A percentile compares a stretch with the other conserved stretches of the same genome.
Conservation (phyloP, 2,797 vertebrate genomes). For the Pipistrellus pipistrellus region DNA sequence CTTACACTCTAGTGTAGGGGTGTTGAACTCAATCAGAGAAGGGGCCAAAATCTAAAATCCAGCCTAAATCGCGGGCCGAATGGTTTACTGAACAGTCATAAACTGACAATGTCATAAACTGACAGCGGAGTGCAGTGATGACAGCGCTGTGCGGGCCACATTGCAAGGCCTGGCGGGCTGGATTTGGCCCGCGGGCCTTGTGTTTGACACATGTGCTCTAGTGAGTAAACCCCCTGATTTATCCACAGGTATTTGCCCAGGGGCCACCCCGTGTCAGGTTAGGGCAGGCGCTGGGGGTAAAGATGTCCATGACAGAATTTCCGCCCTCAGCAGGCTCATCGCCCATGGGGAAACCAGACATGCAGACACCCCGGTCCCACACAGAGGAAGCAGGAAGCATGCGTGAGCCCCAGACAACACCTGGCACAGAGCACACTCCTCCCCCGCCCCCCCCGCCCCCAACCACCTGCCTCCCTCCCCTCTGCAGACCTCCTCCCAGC, state of each 20-base stretch:
- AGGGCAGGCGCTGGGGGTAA: not conserved
- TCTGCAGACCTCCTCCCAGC: not conserved
- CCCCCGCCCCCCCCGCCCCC: no score
- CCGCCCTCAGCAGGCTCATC: not conserved
- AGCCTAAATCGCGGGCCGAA: no score
- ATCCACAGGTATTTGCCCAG: not conserved
- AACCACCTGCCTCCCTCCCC: not conserved
- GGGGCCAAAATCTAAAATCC: no score
- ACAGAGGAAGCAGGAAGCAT: not conserved
- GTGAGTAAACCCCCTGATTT: not conserved
- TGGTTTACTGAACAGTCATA: no score
- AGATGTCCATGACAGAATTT: not conserved
- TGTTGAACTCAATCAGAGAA: no score
- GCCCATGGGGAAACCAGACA: not conserved
- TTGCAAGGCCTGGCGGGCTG: no score
- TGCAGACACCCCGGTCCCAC: rapidly evolving
- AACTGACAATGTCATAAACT: no score
- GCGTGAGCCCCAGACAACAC: not conserved
- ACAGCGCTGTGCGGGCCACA: no score
- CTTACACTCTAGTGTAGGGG: not conserved
- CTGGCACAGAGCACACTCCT: rapidly evolving
- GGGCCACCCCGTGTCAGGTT: not conserved
- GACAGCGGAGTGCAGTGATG: no score
- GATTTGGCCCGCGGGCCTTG: no score
- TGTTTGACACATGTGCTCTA: no score